Evolutionary conservation across 2,888 invertebrate genomes (phyloP).

Genomic region (Proisotoma minuta): DNA sequence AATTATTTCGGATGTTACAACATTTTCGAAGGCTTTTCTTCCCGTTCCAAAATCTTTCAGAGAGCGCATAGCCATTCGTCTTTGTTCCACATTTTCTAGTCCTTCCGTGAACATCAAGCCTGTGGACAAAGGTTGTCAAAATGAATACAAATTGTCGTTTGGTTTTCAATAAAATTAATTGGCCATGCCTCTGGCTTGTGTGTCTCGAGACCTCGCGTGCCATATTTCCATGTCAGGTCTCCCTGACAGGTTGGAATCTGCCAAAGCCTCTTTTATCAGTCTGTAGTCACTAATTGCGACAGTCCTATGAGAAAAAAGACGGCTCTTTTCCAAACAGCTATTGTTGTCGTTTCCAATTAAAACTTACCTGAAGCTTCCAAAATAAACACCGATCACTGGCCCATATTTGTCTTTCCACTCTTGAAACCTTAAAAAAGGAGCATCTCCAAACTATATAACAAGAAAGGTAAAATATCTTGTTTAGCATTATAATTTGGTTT

Average conservation of each 20-base stretch:
- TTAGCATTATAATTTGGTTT: too few species aligned
- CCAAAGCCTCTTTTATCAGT: conserved; percentile 24
- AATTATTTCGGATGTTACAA: conserved; percentile 26
- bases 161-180: background rate
- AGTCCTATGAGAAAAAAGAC: conserved; percentile 26
- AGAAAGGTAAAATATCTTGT: too few species aligned
- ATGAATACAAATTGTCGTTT: background rate
- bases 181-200: conserved; percentile 29
- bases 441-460: conserved; percentile 29
- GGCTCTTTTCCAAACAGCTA: background rate
- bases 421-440: conserved; percentile 25
- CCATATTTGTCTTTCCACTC: conserved; percentile 36
- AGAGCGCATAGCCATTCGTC: conserved; percentile 33
- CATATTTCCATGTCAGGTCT: conserved; percentile 38
- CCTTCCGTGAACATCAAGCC: conserved; percentile 41
- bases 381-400: conserved; percentile 37
- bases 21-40: conserved; percentile 26
- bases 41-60: conserved; percentile 42
- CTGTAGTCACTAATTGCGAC: conserved; percentile 42
- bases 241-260: conserved; percentile 28
- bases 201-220: conserved; percentile 35
- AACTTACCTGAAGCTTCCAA: conserved; percentile 40
- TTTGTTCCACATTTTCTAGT: conserved; percentile 35
- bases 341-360: background rate
- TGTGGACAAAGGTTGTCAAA: background rate